Conservation (phyloP, 2,888 invertebrate genomes). For the Cyclophora punctaria region DNA sequence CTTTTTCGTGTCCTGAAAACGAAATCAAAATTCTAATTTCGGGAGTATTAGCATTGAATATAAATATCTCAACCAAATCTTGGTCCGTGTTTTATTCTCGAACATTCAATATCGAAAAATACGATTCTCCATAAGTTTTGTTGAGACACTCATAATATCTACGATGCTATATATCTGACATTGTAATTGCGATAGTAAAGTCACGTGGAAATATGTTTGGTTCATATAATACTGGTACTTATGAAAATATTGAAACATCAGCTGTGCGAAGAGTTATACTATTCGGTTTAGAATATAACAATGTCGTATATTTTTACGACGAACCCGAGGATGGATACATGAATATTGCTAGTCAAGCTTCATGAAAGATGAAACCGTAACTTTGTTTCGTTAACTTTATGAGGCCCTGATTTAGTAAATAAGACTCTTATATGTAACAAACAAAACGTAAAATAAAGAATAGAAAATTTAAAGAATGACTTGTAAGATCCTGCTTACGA, state of each 20-base stretch:
- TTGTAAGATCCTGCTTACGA: too few relatives aligned
- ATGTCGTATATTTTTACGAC: slow-evolving; percentile 40
- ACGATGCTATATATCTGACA: too few relatives aligned
- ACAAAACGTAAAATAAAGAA: too few relatives aligned
- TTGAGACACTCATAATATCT: too few relatives aligned
- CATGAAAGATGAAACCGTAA: slow-evolving; percentile 32
- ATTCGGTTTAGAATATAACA: slow-evolving; percentile 31
- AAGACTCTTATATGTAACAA: too few relatives aligned
- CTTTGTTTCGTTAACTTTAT: slow-evolving; percentile 6
- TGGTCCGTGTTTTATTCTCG: neutral
- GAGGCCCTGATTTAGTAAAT: too few relatives aligned
- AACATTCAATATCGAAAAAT: neutral
- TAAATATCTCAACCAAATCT: too few relatives aligned
- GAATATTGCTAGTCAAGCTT: slow-evolving; percentile 32
- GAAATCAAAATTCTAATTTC: slow-evolving; percentile 2
- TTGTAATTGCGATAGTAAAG: too few relatives aligned
- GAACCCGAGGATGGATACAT: slow-evolving; percentile 24
- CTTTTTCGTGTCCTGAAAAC: slow-evolving; percentile 1
- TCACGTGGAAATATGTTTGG: too few relatives aligned
- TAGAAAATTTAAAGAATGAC: too few relatives aligned
- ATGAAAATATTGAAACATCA: slow-evolving; percentile 27
- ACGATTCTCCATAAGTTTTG: too few relatives aligned
- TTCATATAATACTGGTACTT: too few relatives aligned
- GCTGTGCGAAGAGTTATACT: slow-evolving; percentile 25
- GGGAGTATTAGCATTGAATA: neutral